A percentile compares a stretch with the other conserved stretches of the same genome.
These are phyloP conservation scores for Drosophila chauvacae DNA, from an alignment of 1,140 invertebrate genomes.

Conservation along the genomic window DNA sequence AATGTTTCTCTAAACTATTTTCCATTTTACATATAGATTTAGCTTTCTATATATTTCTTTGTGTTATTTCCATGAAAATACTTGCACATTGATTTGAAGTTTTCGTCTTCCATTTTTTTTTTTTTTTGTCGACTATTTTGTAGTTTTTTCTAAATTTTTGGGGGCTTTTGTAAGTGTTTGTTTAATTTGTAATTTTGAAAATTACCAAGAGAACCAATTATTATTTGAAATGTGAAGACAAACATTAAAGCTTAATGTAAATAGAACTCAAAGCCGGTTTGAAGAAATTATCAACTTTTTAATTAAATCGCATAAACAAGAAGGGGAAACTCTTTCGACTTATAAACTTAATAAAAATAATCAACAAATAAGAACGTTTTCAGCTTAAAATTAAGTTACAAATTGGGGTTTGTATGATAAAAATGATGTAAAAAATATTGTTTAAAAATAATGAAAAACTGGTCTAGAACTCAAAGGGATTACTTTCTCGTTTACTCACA, in stretches of 20 bases:
- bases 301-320: constrained; percentile 1
- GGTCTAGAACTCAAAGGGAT: constrained; percentile 35
- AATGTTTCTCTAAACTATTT: constrained; percentile 17
- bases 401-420: constrained; percentile 5
- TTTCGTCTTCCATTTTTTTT: constrained; percentile 29
- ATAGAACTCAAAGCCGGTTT: constrained; percentile 19
- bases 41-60: constrained; percentile 51
- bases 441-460: constrained; percentile 35
- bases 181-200: constrained; percentile 62
- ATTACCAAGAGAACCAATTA: constrained; percentile 52
- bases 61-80: constrained; percentile 80
- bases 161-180: neutral
- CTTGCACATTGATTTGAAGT: constrained; percentile 69
- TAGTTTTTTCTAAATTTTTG: constrained; percentile 9
- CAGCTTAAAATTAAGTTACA: constrained; percentile 32
- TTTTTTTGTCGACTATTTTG: constrained; percentile 32
- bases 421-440: constrained; percentile 37
- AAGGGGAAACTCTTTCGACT: constrained; percentile 7
- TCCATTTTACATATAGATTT: constrained; percentile 31
- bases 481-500: constrained; percentile 42
- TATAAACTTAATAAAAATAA: constrained; percentile 75
- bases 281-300: constrained; percentile 10
- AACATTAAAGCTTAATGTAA: constrained; percentile 62
- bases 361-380: constrained; percentile 72
- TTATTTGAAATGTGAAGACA: constrained; percentile 56